Evolutionary conservation across 92 coral and sea anemone genomes (phyloP).

Genomic region (Virgularia gustaviana): DNA sequence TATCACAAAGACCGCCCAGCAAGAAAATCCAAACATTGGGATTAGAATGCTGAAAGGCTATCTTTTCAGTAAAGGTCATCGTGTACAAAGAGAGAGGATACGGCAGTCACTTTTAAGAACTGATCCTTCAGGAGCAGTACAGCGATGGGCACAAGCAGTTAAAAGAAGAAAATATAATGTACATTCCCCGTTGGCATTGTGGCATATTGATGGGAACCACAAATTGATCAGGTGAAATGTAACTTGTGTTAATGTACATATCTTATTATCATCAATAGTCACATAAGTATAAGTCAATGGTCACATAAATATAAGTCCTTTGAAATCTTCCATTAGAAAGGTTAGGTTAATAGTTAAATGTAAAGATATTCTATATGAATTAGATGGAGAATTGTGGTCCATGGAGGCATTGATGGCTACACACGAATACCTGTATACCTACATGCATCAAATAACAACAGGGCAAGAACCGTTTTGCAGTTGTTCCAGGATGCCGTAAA

Average conservation of each 20-base stretch:
- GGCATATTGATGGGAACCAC: conserved; percentile 61
- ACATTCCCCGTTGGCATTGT: conserved; percentile 48
- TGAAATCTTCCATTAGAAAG: no score
- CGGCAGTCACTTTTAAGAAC: conserved; percentile 48
- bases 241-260: no score
- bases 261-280: no score
- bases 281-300: no score
- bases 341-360: no score
- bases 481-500: no score
- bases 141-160: conserved; percentile 46
- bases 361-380: no score
- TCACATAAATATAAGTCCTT: no score
- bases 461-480: no score
- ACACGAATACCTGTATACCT: neutral
- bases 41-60: conserved; percentile 45
- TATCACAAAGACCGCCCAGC: conserved; percentile 30
- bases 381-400: conserved; percentile 6
- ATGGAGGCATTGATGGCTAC: conserved; percentile 16
- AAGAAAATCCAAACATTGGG: conserved; percentile 34
- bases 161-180: conserved; percentile 42
- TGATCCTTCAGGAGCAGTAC: conserved; percentile 48
- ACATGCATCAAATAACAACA: no score
- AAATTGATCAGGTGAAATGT: conserved; percentile 47
- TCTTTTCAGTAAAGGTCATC: conserved; percentile 19
- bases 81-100: conserved; percentile 55